Conservation (phyloP, 2,797 vertebrate species). For the Apogon hyalosoma region DNA sequence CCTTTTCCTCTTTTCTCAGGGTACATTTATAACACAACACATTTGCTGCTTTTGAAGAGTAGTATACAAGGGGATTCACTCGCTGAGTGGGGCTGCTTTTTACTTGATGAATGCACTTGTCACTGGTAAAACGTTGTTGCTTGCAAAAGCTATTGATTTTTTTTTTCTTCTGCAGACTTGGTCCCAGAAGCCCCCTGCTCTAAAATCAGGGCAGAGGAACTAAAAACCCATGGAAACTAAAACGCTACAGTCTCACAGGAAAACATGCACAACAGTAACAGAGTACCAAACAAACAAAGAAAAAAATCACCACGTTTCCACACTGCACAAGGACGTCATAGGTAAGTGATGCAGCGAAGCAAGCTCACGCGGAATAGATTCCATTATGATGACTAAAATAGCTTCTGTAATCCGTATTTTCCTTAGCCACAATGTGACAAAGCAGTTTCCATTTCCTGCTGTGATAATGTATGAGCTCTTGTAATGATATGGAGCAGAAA, state of each 20-base stretch:
- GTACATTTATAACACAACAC: conserved; percentile 21
- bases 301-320: conserved; percentile 18
- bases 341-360: background rate
- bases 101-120: conserved; percentile 72
- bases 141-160: conserved; percentile 68
- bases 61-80: conserved; percentile 34
- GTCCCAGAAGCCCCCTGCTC: conserved; percentile 50
- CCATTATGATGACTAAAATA: conserved; percentile 29
- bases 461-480: conserved; percentile 39
- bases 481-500: conserved; percentile 56
- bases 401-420: conserved; percentile 25
- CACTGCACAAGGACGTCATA: conserved; percentile 1
- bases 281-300: conserved; percentile 27
- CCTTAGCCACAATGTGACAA: conserved; percentile 33
- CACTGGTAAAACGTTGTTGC: conserved; percentile 60
- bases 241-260: conserved; percentile 39
- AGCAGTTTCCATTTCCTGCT: conserved; percentile 43
- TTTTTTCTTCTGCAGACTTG: conserved; percentile 37
- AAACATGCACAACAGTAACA: conserved; percentile 41
- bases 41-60: conserved; percentile 44
- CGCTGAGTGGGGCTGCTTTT: conserved; percentile 37
- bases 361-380: conserved; percentile 7
- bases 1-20: conserved; percentile 17
- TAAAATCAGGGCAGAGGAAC: conserved; percentile 60
- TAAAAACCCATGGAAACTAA: conserved; percentile 48